phyloP scores from a whole-genome alignment of 1,140 invertebrate species.

The Drosophila pectinifera region DNA sequence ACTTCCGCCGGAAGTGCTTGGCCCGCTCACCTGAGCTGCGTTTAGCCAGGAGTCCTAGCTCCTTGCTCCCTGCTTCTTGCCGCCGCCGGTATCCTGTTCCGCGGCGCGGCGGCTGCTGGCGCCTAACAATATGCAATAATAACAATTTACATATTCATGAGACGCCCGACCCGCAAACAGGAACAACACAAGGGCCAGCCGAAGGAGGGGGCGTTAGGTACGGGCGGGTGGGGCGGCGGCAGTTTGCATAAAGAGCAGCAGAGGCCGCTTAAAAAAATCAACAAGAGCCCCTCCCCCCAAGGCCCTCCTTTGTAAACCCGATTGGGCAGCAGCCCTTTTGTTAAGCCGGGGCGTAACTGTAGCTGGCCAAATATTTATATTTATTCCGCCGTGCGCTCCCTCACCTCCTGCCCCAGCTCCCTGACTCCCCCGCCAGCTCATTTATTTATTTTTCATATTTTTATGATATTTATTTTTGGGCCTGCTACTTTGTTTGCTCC shows the following conservation, averaged over 20 bases:
- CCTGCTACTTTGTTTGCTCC: constrained; percentile 52
- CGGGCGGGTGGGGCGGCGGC: constrained; percentile 15
- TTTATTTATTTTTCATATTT: constrained; percentile 80
- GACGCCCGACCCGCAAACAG: constrained; percentile 68
- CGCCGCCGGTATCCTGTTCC: constrained; percentile 30
- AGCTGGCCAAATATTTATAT: constrained; percentile 79
- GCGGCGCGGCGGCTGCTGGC: constrained; percentile 42
- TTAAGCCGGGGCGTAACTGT: constrained; percentile 69
- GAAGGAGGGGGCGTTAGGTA: neutral
- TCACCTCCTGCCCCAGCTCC: too few relatives aligned
- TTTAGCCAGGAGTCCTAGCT: constrained; percentile 29
- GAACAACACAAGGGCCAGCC: constrained; percentile 30
- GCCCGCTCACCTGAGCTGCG: constrained; percentile 28
- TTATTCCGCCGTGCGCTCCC: constrained; percentile 24
- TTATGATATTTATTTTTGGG: constrained; percentile 74
- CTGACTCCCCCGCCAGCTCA: constrained; percentile 26
- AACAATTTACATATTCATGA: constrained; percentile 83
- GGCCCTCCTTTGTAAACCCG: constrained; percentile 34
- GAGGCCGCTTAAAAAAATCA: constrained; percentile 62
- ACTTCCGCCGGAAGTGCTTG: constrained; percentile 30
- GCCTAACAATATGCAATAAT: constrained; percentile 83
- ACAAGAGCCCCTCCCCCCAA: constrained; percentile 14
- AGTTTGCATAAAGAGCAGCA: constrained; percentile 80
- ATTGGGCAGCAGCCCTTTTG: constrained; percentile 64
- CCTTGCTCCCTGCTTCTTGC: neutral